phyloP scores from a whole-genome alignment of 2,113 vertebrate species.

The Macquaria australasica region DNA sequence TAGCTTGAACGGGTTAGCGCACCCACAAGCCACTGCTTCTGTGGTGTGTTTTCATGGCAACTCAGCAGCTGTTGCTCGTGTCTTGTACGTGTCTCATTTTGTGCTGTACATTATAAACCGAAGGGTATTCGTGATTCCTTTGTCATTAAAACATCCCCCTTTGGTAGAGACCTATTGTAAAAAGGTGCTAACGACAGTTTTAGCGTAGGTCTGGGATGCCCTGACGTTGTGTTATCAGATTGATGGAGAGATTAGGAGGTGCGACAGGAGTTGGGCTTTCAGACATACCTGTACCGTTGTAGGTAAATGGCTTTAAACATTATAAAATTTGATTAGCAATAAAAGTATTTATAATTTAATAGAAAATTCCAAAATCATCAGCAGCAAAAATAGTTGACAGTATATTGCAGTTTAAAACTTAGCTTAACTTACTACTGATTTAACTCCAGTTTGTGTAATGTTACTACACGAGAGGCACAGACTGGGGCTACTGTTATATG shows the following conservation, averaged over 20 bases:
- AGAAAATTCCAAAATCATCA: background rate
- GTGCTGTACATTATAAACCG: background rate
- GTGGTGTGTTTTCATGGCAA: slow-evolving; percentile 65
- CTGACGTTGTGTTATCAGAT: background rate
- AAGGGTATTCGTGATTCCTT: fast-evolving
- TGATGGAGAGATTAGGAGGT: background rate
- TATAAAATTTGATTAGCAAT: background rate
- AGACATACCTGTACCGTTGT: background rate
- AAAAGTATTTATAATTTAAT: background rate
- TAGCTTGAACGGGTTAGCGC: slow-evolving; percentile 26
- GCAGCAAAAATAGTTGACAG: background rate
- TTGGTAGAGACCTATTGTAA: background rate
- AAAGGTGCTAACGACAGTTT: background rate
- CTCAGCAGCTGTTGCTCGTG: slow-evolving; percentile 43
- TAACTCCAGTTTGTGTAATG: background rate
- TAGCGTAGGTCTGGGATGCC: background rate
- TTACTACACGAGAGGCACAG: background rate
- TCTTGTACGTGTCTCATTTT: background rate
- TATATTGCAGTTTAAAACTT: background rate
- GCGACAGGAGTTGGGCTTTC: background rate
- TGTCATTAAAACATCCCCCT: background rate
- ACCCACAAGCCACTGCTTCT: slow-evolving; percentile 41
- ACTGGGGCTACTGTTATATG: background rate
- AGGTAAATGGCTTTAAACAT: background rate
- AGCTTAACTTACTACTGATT: background rate